These are phyloP conservation scores for Otocyon megalotis DNA, from an alignment of 2,113 vertebrate genomes.

Conservation along the genomic window DNA sequence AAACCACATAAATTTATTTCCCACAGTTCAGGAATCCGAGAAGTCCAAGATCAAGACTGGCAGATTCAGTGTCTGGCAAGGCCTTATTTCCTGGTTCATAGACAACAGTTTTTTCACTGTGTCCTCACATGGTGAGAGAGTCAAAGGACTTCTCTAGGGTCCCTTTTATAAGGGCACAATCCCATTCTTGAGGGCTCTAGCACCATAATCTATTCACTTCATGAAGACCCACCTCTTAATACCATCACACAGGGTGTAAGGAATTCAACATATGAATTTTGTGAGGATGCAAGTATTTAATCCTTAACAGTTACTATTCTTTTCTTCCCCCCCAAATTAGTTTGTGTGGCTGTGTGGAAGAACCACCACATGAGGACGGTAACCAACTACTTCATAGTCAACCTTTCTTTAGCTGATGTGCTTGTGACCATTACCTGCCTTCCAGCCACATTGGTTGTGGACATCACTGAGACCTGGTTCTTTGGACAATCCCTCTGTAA, in stretches of 20 bases:
- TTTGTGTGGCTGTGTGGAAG: constrained; percentile 98
- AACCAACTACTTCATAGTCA: constrained; percentile 99
- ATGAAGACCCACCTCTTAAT: neutral
- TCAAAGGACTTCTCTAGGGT: neutral
- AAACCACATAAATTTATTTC: neutral
- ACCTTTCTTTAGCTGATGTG: constrained; percentile 96
- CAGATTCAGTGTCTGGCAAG: neutral
- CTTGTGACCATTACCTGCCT: constrained; percentile 98
- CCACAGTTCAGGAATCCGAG: neutral
- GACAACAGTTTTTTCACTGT: neutral
- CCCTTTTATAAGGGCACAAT: neutral
- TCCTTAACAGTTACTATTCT: constrained; percentile 37
- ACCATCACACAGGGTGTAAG: neutral
- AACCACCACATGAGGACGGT: constrained; percentile 98
- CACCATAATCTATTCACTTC: neutral
- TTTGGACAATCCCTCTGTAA: constrained; percentile 96
- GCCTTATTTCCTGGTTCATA: neutral
- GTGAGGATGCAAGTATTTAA: neutral
- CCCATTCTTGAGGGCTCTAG: neutral
- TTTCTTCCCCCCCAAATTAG: constrained; percentile 83
- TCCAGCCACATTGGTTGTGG: constrained; percentile 96
- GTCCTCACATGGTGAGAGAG: neutral
- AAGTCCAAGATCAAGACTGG: neutral
- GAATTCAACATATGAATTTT: neutral
- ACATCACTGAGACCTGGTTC: constrained; percentile 99